These are phyloP conservation scores for Agrilus cyanescens DNA, from an alignment of 2,888 invertebrate species.

Conservation along the genomic window DNA sequence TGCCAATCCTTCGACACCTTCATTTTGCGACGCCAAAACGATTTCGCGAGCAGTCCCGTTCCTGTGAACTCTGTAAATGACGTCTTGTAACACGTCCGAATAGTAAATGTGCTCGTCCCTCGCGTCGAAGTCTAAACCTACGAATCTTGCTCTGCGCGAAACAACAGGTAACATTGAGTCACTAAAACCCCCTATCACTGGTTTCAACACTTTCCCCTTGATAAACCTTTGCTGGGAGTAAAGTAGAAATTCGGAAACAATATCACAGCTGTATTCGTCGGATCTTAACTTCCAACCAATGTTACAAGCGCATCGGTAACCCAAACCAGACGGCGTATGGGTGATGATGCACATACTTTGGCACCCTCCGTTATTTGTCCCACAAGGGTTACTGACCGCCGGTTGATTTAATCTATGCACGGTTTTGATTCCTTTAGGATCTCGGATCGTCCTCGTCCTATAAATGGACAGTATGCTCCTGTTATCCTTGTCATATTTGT, in stretches of 20 bases:
- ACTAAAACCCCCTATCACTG: constrained; percentile 80
- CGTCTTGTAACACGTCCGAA: constrained; percentile 93
- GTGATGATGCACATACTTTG: constrained; percentile 91
- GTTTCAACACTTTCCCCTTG: constrained; percentile 81
- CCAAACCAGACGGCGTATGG: constrained; percentile 56
- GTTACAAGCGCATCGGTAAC: constrained; percentile 84
- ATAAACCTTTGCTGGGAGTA: constrained; percentile 94
- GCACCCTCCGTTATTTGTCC: constrained; percentile 78
- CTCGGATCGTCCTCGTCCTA: constrained; percentile 66
- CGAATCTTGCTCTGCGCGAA: constrained; percentile 81
- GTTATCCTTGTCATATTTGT: constrained; percentile 65
- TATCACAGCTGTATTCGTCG: constrained; percentile 67
- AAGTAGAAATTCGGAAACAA: constrained; percentile 81
- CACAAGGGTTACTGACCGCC: constrained; percentile 67
- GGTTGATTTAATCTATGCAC: constrained; percentile 70
- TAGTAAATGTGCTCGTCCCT: constrained; percentile 88
- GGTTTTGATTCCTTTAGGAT: constrained; percentile 74
- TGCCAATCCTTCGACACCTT: constrained; percentile 91
- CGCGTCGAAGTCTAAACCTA: constrained; percentile 90
- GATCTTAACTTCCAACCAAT: constrained; percentile 69
- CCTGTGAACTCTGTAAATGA: constrained; percentile 73
- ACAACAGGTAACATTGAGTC: constrained; percentile 94
- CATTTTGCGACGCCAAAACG: constrained; percentile 89
- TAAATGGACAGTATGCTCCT: constrained; percentile 69
- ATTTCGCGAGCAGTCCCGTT: constrained; percentile 75